Evolutionary conservation across 1,140 invertebrate genomes (phyloP).

Genomic region (Riptortus pedestris): DNA sequence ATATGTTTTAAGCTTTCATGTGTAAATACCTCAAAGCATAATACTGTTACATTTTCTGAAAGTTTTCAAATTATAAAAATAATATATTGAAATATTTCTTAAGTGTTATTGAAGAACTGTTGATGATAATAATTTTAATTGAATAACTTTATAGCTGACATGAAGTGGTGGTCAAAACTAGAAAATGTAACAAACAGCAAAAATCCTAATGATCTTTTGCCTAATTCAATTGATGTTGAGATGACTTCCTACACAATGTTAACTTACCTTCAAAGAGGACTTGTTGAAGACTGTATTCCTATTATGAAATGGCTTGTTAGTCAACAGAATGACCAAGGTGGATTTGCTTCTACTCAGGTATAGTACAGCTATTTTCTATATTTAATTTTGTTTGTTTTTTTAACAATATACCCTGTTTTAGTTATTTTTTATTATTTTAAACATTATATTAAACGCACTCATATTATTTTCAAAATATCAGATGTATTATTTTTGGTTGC

Average conservation of each 20-base stretch:
- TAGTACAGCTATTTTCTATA: background rate
- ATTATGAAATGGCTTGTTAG: constrained; percentile 74
- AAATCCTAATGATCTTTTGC: constrained; percentile 53
- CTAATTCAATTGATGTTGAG: constrained; percentile 70
- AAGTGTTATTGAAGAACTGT: no score
- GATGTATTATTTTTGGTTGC: no score
- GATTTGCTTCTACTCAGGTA: constrained; percentile 67
- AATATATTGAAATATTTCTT: no score
- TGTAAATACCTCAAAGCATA: no score
- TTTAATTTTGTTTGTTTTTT: background rate
- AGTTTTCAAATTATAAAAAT: no score
- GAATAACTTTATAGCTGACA: constrained; percentile 23
- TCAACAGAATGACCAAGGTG: constrained; percentile 68
- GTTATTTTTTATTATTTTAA: no score
- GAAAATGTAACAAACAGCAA: constrained; percentile 46
- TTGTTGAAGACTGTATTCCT: constrained; percentile 58
- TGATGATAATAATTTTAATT: no score
- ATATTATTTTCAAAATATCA: no score
- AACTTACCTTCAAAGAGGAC: constrained; percentile 52
- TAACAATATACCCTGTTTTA: no score
- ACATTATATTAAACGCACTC: no score
- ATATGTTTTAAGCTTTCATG: no score
- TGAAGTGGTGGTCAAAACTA: constrained; percentile 62
- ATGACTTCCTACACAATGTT: constrained; percentile 75
- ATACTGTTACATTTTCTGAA: no score